Evolutionary conservation across 2,113 vertebrate genomes (phyloP).

Genomic region (Megalops atlanticus): DNA sequence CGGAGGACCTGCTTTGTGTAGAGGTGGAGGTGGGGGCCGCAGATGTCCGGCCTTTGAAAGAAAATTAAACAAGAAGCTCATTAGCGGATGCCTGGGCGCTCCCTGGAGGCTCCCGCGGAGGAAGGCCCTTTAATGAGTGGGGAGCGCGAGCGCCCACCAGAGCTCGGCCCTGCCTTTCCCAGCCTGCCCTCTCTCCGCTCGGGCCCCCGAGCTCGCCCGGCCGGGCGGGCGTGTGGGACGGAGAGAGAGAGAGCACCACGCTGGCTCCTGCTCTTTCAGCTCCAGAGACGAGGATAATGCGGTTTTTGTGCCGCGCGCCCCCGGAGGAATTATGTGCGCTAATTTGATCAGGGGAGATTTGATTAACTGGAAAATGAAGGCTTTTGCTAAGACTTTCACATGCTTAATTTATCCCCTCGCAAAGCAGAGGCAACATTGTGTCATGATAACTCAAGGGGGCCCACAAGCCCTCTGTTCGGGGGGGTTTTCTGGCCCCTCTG

Average conservation of each 20-base stretch:
- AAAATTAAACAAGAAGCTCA: slow-evolving; percentile 99
- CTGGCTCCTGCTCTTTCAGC: slow-evolving; percentile 95
- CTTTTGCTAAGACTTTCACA: slow-evolving; percentile 99
- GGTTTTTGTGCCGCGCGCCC: slow-evolving; percentile 97
- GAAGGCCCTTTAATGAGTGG: slow-evolving; percentile 98
- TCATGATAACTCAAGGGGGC: slow-evolving; percentile 78
- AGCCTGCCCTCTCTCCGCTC: slow-evolving; percentile 58
- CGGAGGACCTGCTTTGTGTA: slow-evolving; percentile 95
- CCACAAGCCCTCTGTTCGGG: slow-evolving; percentile 74
- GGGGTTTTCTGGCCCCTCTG: slow-evolving; percentile 95
- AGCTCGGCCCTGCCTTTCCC: slow-evolving; percentile 92
- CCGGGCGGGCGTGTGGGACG: slow-evolving; percentile 91
- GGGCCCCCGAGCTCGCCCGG: slow-evolving; percentile 75
- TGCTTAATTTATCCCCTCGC: slow-evolving; percentile 99
- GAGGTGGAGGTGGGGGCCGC: slow-evolving; percentile 84
- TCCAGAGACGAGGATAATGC: slow-evolving; percentile 95
- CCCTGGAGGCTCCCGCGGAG: slow-evolving; percentile 94
- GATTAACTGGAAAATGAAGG: slow-evolving; percentile 99
- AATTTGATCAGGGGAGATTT: slow-evolving; percentile 99
- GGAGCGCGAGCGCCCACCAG: slow-evolving; percentile 95
- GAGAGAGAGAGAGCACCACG: slow-evolving; percentile 90
- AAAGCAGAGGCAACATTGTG: slow-evolving; percentile 99
- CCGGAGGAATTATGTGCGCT: slow-evolving; percentile 99
- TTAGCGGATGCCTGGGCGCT: slow-evolving; percentile 96
- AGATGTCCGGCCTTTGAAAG: slow-evolving; percentile 99